A percentile compares a stretch with the other conserved stretches of the same genome.
Evolutionary conservation across 2,888 invertebrate species (phyloP).

Genomic region (Drosophila anceps): DNA sequence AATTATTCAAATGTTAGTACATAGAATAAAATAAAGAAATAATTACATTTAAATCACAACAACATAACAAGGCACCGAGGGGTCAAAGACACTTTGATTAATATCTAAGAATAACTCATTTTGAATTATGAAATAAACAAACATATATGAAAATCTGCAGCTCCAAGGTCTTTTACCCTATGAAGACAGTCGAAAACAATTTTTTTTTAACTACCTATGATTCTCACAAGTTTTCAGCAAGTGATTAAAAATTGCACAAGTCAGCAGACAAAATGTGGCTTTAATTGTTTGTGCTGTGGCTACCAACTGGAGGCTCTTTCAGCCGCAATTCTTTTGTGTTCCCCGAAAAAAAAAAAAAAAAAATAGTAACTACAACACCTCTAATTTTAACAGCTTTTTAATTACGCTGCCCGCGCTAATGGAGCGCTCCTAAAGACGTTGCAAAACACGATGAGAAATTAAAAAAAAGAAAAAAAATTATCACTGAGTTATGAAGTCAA

Average conservation of each 20-base stretch:
- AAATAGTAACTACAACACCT: conserved; percentile 22
- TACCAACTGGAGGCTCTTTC: conserved; percentile 34
- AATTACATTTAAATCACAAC: neutral
- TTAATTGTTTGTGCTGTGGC: conserved; percentile 42
- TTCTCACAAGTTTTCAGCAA: conserved; percentile 49
- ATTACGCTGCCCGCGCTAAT: conserved; percentile 60
- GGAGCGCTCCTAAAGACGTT: conserved; percentile 52
- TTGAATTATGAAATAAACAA: conserved; percentile 15
- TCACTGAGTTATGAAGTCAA: conserved; percentile 42
- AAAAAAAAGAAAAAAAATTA: conserved; percentile 48
- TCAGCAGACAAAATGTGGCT: conserved; percentile 42
- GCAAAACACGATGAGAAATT: conserved; percentile 51
- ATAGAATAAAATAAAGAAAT: neutral
- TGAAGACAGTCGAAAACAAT: conserved; percentile 6
- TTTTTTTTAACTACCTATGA: conserved; percentile 5
- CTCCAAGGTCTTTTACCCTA: conserved; percentile 37
- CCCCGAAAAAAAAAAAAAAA: conserved; percentile 11
- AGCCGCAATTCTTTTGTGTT: conserved; percentile 69
- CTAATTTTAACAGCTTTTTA: conserved; percentile 66
- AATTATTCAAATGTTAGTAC: neutral
- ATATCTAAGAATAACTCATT: neutral
- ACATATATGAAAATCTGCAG: conserved; percentile 5
- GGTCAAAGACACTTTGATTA: conserved; percentile 4
- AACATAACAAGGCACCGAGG: neutral
- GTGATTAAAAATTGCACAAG: conserved; percentile 68